Percentiles rank a stretch among this genome's conserved stretches.
Conservation (phyloP, 23 tunicate genomes). For the Ascidia mentula region DNA sequence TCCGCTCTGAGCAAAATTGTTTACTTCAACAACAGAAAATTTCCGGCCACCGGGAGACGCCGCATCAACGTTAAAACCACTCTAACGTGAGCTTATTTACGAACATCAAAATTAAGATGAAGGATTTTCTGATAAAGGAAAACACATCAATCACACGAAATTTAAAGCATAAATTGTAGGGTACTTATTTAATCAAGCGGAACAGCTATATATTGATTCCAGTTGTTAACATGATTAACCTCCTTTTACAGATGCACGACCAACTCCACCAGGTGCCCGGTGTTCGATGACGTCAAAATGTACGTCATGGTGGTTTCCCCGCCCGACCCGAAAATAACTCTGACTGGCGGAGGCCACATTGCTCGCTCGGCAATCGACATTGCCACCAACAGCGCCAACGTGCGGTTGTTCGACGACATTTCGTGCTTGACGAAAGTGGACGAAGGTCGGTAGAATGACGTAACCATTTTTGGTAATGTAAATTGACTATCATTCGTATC, state of each 20-base stretch:
- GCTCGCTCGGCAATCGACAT: background rate
- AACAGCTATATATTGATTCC: too few species aligned
- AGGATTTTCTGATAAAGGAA: too few species aligned
- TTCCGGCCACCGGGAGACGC: constrained; percentile 24
- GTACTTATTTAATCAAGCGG: too few species aligned
- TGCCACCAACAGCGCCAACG: background rate
- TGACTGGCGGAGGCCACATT: constrained; percentile 9
- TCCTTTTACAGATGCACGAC: constrained; percentile 15
- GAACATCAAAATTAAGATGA: too few species aligned
- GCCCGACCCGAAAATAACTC: constrained; percentile 24
- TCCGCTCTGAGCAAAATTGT: background rate
- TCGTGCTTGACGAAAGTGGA: background rate
- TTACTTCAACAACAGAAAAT: constrained; percentile 16
- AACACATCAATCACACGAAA: too few species aligned
- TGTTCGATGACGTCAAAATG: background rate
- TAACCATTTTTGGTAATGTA: background rate
- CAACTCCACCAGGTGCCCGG: constrained; percentile 33
- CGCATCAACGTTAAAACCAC: constrained; percentile 15
- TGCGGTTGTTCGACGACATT: constrained; percentile 38
- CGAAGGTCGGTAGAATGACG: background rate
- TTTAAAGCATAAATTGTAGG: too few species aligned
- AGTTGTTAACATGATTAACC: background rate
- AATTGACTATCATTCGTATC: too few species aligned
- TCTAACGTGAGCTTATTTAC: constrained; percentile 17
- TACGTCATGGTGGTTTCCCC: constrained; percentile 30